These are phyloP conservation scores for Tachina fera DNA, from an alignment of 2,888 invertebrate genomes.

Conservation along the genomic window DNA sequence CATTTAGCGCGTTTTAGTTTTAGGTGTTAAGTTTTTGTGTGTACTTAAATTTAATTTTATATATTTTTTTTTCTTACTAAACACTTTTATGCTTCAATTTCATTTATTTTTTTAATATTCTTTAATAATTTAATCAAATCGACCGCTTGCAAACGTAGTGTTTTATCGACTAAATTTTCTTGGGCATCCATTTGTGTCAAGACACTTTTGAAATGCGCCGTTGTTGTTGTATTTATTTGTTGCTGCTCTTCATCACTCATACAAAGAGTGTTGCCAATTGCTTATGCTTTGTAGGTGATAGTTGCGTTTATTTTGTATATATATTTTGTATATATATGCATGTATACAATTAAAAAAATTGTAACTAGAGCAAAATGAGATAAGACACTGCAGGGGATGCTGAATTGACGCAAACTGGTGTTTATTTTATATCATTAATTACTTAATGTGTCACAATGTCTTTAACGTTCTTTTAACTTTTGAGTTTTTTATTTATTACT, in stretches of 20 bases:
- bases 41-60: conserved; percentile 9
- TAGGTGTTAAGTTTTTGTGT: conserved; percentile 32
- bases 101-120: conserved; percentile 39
- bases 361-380: background rate
- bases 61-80: conserved; percentile 1
- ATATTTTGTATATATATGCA: background rate
- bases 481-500: background rate
- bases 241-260: conserved; percentile 37
- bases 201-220: conserved; percentile 64
- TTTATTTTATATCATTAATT: background rate
- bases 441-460: background rate
- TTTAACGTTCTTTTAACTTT: no score
- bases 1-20: conserved; percentile 46
- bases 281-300: background rate
- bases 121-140: conserved; percentile 30
- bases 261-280: conserved; percentile 17
- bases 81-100: conserved; percentile 18
- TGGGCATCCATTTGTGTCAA: conserved; percentile 62
- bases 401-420: conserved; percentile 1
- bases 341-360: background rate
- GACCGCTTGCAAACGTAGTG: conserved; percentile 63
- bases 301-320: conserved; percentile 7
- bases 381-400: conserved; percentile 20
- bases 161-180: conserved; percentile 67
- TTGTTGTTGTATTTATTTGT: conserved; percentile 51